Conservation (phyloP, 2,888 invertebrate genomes). For the Odontocolon sp. region DNA sequence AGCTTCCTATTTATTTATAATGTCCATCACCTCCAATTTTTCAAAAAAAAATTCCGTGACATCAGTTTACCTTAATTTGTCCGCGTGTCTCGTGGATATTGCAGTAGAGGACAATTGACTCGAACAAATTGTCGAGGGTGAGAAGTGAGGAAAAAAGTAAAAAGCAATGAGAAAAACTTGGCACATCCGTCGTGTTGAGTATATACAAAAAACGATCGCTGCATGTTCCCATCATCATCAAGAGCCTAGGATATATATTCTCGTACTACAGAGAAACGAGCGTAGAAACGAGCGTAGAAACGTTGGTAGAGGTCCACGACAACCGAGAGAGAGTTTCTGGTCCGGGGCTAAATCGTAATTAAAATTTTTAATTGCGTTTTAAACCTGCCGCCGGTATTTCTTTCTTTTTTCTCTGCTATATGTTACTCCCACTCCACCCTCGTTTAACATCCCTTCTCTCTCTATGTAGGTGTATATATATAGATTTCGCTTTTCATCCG, state of each 20-base stretch:
- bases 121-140: slow-evolving; percentile 3
- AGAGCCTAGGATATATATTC: background rate
- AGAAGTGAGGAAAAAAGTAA: background rate
- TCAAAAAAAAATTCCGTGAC: no score
- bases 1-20: no score
- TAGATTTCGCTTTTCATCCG: no score
- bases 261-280: background rate
- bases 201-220: background rate
- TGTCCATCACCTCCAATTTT: no score
- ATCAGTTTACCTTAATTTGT: no score
- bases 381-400: slow-evolving; percentile 68
- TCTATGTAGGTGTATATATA: no score
- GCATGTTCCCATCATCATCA: slow-evolving; percentile 2
- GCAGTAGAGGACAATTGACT: slow-evolving; percentile 8
- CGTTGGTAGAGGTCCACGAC: slow-evolving; percentile 56
- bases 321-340: no score
- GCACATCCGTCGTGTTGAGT: background rate
- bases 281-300: slow-evolving; percentile 8
- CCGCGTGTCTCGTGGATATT: background rate
- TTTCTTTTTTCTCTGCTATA: slow-evolving; percentile 49
- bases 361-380: slow-evolving; percentile 78
- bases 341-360: slow-evolving; percentile 78
- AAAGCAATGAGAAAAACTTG: background rate
- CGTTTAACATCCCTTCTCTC: slow-evolving; percentile 40
- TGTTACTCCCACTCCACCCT: slow-evolving; percentile 28